phyloP scores from a whole-genome alignment of 2,888 invertebrate species.

The Margaritifera margaritifera region DNA sequence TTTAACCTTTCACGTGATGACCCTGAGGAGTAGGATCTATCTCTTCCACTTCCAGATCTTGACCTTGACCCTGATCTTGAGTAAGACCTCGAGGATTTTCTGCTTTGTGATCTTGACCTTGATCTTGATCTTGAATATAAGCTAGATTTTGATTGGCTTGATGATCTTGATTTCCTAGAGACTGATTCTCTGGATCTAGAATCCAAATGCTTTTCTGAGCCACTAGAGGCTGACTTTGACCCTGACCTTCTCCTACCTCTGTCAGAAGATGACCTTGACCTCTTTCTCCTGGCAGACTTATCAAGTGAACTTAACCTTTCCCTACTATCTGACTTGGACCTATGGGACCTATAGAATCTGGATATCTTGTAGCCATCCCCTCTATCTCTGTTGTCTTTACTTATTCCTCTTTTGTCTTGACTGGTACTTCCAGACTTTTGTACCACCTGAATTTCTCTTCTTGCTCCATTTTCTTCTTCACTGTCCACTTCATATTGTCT shows the following conservation, averaged over 20 bases:
- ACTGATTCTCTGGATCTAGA: slow-evolving; percentile 12
- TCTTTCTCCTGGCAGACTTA: background rate
- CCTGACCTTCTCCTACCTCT: slow-evolving; percentile 13
- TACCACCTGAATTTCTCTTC: background rate
- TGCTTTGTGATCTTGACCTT: background rate
- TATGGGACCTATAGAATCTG: slow-evolving; percentile 25
- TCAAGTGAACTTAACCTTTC: slow-evolving; percentile 26
- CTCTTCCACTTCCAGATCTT: slow-evolving; percentile 7
- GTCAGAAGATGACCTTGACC: slow-evolving; percentile 22
- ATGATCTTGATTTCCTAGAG: slow-evolving; percentile 32
- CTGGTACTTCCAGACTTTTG: background rate
- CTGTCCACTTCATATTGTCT: slow-evolving; percentile 2
- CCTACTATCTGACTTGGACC: slow-evolving; percentile 33
- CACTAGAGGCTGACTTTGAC: slow-evolving; percentile 3
- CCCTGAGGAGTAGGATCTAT: slow-evolving; percentile 15
- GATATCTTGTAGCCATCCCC: slow-evolving; percentile 9
- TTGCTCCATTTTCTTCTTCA: background rate
- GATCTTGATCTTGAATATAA: slow-evolving; percentile 22
- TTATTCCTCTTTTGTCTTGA: slow-evolving; percentile 1
- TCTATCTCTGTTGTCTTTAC: background rate
- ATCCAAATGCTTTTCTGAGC: background rate
- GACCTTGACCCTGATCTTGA: slow-evolving; percentile 28
- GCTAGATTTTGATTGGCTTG: slow-evolving; percentile 20
- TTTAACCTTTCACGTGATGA: slow-evolving; percentile 22
- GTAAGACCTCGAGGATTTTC: slow-evolving; percentile 21